Base-by-base conservation (phyloP, 2,888 invertebrate species). In the Drosophila paracracens region DNA sequence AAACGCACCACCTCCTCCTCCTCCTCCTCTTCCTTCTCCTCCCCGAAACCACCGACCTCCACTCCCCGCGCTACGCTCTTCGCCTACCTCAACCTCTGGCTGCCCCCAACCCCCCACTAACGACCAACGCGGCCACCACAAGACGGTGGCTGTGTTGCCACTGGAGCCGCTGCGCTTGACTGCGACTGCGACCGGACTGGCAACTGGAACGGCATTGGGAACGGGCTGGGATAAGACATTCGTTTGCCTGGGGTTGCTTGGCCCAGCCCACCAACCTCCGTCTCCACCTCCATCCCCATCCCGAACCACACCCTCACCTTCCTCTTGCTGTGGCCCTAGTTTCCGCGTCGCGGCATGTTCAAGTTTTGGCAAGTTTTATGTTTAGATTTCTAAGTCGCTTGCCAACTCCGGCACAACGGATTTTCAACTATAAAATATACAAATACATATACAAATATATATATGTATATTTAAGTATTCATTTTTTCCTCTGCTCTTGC, bases 401-500 rank as follows among this genome's bases (percentile, higher is more conserved):
- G 66, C 61, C 60, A 66, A 63, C 70, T 62, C 66, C 77, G 70
- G 70, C 80, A 82, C 25, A 21, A 82, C 82, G 82, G 79, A 89
- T 88, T 91, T 91, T 78, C 79, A 91, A 91, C 91, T 91, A 91
- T 91, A 89, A 91, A 90, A 89, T 89, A 89, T 50, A 50, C 27
- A 50, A 10, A 50, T 27, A 27, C 46, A 25, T 25, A 25, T 16
- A 16, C 13, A 21, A 46, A 43, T 5, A 11, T 40, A n/a, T 46
- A 8, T 25, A 25, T 27, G 8, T 13, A 43, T 43, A 46, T 13
- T 13, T 21, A 8, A 21, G 21, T 21, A 21, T 46, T 46, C 7
- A 13, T 21, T 46, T 46, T 21, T 43, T 21, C 13, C 7, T 78
- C 69, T 71, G 74, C 50, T 51, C 36, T 46, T 48, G 46, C 36